Evolutionary conservation across 64 coral and sea anemone genomes (phyloP), one percentile per base, ranked within the genome.

Genomic region (Montipora efflorescens): DNA sequence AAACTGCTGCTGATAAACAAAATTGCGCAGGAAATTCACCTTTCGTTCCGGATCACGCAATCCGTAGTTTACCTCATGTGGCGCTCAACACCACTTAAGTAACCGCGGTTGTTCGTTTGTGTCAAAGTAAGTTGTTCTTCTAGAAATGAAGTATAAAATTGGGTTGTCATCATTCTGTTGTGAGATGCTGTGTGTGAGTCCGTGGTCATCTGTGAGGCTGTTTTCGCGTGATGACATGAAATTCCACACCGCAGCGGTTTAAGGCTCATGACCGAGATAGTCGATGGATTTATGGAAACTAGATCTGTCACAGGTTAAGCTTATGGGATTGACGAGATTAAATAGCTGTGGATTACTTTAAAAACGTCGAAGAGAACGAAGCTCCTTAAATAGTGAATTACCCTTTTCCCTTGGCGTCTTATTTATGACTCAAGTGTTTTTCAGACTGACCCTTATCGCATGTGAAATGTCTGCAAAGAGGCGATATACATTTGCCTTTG

Each of bases 1-100:
- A 85, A 84, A 85, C 66, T 70, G 47, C 16, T 50, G 43, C 61
- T 85, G 82, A 85, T 85, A 85, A 64, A 85, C 82, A 69, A 47
- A 48, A 67, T 22, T n/a, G 70, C 16, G 49, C 82, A 43, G 82
- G 82, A 85, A 85, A 72, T 70, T 68, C 62, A 50, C 62, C 82
- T 70, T 48, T 49, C 49, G 28, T 85, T 47, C 9, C 64, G 79
- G 9, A 85, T 85, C 82, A 85, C 66, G 82, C 82, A 85, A 85
- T 49, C 62, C 7, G 2, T 49, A 47, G 67, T 70, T 49, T 5
- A 8, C 76, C 14, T 10, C 9, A 10, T 8, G 11, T 72, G 10
- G 52, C 52, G 52, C 36, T 36, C 36, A 36, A 36, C 36, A 36
- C 36, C 36, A 36, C 2, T 1, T 55, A 55, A 10, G 52, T 55